Conservation (phyloP, 2,113 vertebrate species). For the Carlito syrichta region DNA sequence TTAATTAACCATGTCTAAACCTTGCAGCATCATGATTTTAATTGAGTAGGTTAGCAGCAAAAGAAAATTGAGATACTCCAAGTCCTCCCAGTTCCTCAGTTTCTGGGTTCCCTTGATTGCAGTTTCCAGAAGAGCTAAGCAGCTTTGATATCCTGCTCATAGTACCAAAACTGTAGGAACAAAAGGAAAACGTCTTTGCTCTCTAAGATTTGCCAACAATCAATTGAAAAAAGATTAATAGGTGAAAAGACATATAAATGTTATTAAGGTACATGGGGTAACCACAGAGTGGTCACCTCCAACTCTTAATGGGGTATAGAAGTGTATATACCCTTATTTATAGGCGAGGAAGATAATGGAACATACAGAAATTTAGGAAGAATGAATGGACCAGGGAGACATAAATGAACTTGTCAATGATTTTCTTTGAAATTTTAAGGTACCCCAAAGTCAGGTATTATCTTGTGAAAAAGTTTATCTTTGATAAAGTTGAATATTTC, state of each 20-base stretch:
- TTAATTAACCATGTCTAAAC: neutral
- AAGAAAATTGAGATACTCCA: neutral
- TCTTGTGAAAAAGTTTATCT: neutral
- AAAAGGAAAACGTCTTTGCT: neutral
- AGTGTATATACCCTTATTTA: neutral
- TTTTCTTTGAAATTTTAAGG: neutral
- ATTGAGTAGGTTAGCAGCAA: neutral
- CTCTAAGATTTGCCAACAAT: neutral
- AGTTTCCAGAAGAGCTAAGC: neutral
- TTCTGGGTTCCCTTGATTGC: neutral
- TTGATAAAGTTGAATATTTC: neutral
- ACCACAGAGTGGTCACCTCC: neutral
- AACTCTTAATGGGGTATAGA: neutral
- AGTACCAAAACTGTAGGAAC: neutral
- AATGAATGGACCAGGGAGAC: neutral
- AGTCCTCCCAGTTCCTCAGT: neutral
- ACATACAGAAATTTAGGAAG: neutral
- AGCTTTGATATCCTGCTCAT: neutral
- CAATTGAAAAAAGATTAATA: neutral
- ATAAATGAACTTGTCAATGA: neutral
- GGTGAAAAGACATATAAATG: neutral
- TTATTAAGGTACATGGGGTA: neutral
- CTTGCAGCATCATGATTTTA: neutral
- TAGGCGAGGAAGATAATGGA: neutral
- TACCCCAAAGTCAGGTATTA: neutral